Evolutionary conservation across 2,797 vertebrate species (phyloP), one percentile per base, ranked within the genome.

Genomic region (Synanceia verrucosa): DNA sequence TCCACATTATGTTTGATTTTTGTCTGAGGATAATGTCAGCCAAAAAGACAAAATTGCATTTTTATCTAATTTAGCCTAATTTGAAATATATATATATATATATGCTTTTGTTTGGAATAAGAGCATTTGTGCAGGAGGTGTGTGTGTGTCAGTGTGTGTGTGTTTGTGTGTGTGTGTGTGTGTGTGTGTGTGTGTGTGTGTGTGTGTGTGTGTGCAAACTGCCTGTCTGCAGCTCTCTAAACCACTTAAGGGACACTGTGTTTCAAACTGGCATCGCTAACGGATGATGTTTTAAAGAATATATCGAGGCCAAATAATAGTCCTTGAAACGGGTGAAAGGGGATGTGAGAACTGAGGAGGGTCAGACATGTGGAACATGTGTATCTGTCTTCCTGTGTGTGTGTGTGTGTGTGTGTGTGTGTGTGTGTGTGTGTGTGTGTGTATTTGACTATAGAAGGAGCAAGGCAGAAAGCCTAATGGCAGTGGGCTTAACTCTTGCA

Each of bases 401-500:
- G 74, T 62, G 67, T 67, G 63, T 70, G 71, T 75, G 70, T 69
- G 53, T 55, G 72, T 82, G 78, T 78, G 65, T 85, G 57, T 83
- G 64, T 67, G 70, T 76, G 70, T 73, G 58, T 78, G 76, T 58
- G 62, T 79, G 73, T 70, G 77, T 84, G 75, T 26, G 16, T 90
- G 90, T 65, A 65, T 88, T 89, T 89, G 79, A 86, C 79, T 83
- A 79, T 80, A 92, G 74, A 89, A 73, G 66, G 58, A 91, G 88
- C 87, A 84, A 88, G 85, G 90, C 89, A 89, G 88, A 93, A 94
- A 92, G 91, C 93, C 90, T 93, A 94, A 94, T 94, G 90, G 94
- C 91, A 94, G 91, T 93, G 91, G 89, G 94, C 93, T 95, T 95
- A 95, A 94, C 93, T 94, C 91, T 72, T 90, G 88, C 90, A 91